Evolutionary conservation across 2,797 vertebrate species (phyloP).

Genomic region (Enteromius paludinosus): DNA sequence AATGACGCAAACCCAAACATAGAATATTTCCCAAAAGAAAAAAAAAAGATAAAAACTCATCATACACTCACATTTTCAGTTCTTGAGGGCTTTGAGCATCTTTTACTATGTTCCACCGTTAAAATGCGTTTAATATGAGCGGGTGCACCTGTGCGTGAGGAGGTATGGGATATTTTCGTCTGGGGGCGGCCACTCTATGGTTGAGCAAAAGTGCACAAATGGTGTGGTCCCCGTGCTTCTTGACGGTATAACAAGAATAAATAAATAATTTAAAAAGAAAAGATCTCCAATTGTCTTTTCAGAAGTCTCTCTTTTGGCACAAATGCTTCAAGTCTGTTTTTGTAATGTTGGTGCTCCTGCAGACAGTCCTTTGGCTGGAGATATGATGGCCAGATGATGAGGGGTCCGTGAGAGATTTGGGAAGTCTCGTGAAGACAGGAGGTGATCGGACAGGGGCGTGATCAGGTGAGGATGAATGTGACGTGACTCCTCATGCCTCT

Average conservation of each 20-base stretch:
- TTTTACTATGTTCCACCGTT: slow-evolving; percentile 20
- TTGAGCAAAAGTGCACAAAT: slow-evolving; percentile 49
- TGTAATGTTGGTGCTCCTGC: slow-evolving; percentile 13
- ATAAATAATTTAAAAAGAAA: slow-evolving; percentile 74
- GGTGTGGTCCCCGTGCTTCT: slow-evolving; percentile 47
- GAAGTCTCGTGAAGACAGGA: neutral
- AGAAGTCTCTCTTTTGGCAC: slow-evolving; percentile 49
- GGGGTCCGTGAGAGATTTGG: slow-evolving; percentile 18
- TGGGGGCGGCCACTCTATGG: slow-evolving; percentile 26
- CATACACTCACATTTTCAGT: slow-evolving; percentile 26
- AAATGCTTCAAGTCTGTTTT: slow-evolving; percentile 42
- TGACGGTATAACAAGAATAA: slow-evolving; percentile 68
- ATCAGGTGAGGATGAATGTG: slow-evolving; percentile 32
- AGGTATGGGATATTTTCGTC: slow-evolving; percentile 34
- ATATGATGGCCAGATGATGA: slow-evolving; percentile 26
- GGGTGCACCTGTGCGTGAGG: slow-evolving; percentile 31
- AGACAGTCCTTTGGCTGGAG: slow-evolving; percentile 27
- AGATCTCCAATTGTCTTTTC: slow-evolving; percentile 50
- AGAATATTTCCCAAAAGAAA: slow-evolving; percentile 14
- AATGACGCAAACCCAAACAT: slow-evolving; percentile 26
- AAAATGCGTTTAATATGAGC: slow-evolving; percentile 21
- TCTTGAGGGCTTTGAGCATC: slow-evolving; percentile 14
- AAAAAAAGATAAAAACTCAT: neutral
- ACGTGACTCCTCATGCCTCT: slow-evolving; percentile 49
- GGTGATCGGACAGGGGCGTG: slow-evolving; percentile 45